Evolutionary conservation across 2,113 vertebrate species (phyloP).

Genomic region (Dolichallabes microphthalmus): DNA sequence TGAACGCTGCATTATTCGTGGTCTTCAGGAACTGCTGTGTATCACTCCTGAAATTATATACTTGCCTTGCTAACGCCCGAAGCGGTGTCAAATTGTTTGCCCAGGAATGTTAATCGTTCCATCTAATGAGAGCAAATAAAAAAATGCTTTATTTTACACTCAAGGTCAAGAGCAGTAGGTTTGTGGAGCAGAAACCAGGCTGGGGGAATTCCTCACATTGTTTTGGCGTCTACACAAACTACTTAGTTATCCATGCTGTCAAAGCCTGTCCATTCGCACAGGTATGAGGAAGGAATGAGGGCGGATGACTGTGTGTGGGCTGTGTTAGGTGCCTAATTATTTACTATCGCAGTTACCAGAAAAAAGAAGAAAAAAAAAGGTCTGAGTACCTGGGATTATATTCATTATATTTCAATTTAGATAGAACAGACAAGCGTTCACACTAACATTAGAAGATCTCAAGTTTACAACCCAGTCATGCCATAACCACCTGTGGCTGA

Average conservation of each 20-base stretch:
- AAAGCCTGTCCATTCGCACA: conserved; percentile 66
- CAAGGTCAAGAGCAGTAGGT: neutral
- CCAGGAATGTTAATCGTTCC: conserved; percentile 3
- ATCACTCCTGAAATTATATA: neutral
- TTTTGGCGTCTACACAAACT: conserved; percentile 66
- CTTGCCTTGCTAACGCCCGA: conserved; percentile 16
- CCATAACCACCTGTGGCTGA: neutral
- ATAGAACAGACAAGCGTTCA: neutral
- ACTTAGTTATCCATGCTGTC: conserved; percentile 67
- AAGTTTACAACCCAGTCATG: neutral
- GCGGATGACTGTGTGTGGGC: conserved; percentile 60
- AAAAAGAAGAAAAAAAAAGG: neutral
- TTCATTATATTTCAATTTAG: neutral
- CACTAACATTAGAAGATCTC: neutral
- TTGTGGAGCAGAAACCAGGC: neutral
- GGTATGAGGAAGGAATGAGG: conserved; percentile 60
- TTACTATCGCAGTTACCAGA: conserved; percentile 8
- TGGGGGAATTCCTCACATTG: conserved; percentile 63
- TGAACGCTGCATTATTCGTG: conserved; percentile 36
- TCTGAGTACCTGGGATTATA: conserved; percentile 8
- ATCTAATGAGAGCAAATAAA: conserved; percentile 1
- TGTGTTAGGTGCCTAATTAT: conserved; percentile 50
- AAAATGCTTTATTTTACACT: conserved; percentile 10
- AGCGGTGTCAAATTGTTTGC: conserved; percentile 7
- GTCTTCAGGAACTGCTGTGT: conserved; percentile 21